Conservation (phyloP, 2,797 vertebrate species). For the Pangasius krempfi region DNA sequence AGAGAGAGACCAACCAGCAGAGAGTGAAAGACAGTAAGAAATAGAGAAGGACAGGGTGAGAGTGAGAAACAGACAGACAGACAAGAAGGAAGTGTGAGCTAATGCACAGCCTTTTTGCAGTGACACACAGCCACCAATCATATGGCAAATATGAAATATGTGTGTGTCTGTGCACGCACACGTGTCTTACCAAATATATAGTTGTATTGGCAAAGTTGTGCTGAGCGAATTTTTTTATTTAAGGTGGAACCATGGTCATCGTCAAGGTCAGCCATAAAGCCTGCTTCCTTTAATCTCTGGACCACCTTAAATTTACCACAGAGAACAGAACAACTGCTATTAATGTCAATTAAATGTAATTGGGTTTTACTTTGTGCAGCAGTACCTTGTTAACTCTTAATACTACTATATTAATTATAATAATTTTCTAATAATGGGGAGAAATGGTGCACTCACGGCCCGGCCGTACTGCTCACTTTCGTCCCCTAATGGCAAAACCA, state of each 20-base stretch:
- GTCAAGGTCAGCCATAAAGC: conserved; percentile 80
- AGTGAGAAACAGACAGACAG: not conserved
- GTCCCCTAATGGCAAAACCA: conserved; percentile 83
- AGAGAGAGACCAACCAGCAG: not conserved
- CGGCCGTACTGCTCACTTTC: conserved; percentile 77
- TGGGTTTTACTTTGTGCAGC: not conserved
- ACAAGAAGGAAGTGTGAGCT: not conserved
- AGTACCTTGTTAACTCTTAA: not conserved
- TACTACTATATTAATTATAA: not conserved
- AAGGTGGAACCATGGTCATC: conserved; percentile 78
- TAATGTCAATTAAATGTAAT: not conserved
- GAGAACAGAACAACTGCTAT: not conserved
- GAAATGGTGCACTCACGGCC: conserved; percentile 76
- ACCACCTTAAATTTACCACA: conserved; percentile 75
- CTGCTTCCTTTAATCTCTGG: conserved; percentile 71
- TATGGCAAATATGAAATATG: not conserved
- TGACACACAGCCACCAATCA: not conserved
- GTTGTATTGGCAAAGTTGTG: conserved; percentile 90
- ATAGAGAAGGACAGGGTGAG: not conserved
- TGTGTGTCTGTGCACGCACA: not conserved
- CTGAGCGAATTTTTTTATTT: conserved; percentile 85
- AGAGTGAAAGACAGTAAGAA: not conserved
- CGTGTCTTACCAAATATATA: conserved; percentile 86
- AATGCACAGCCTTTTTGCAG: not conserved
- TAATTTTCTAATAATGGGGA: not conserved